Percentiles rank a stretch among this genome's conserved stretches.
Conservation (phyloP, 2,888 invertebrate genomes). For the Adela reaumurella region DNA sequence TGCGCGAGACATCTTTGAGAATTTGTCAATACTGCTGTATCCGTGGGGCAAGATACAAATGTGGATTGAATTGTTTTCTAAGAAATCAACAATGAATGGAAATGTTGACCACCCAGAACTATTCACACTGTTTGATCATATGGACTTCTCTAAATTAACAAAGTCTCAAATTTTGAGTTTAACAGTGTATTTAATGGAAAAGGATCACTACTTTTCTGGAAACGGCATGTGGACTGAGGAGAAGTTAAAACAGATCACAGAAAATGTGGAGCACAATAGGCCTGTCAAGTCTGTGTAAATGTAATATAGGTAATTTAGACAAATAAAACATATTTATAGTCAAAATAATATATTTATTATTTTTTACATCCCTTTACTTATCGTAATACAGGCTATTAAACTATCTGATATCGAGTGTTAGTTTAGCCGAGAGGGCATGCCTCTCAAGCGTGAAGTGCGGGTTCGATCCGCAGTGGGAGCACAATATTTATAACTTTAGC, state of each 20-base stretch:
- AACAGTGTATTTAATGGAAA: slow-evolving; percentile 38
- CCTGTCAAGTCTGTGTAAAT: no score
- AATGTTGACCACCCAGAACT: slow-evolving; percentile 4
- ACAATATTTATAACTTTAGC: no score
- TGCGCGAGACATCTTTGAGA: slow-evolving; percentile 36
- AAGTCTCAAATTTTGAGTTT: slow-evolving; percentile 39
- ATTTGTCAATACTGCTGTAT: slow-evolving; percentile 38
- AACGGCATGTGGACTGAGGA: slow-evolving; percentile 48
- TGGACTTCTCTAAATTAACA: slow-evolving; percentile 23
- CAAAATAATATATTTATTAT: no score
- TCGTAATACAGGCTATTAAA: no score
- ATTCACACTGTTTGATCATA: slow-evolving; percentile 19
- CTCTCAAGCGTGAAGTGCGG: no score
- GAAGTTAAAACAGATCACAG: slow-evolving; percentile 14
- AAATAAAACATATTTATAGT: no score
- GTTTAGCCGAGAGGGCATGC: no score
- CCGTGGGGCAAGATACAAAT: slow-evolving; percentile 42
- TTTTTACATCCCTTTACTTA: no score
- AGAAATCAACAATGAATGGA: slow-evolving; percentile 6
- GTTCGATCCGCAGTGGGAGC: no score
- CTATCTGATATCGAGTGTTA: no score
- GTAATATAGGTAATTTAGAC: no score
- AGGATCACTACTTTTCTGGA: slow-evolving; percentile 43
- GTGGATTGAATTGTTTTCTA: slow-evolving; percentile 19
- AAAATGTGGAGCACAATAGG: not conserved